Base-by-base conservation (phyloP, 2,113 vertebrate genomes). In the Edolisoma coerulescens region DNA sequence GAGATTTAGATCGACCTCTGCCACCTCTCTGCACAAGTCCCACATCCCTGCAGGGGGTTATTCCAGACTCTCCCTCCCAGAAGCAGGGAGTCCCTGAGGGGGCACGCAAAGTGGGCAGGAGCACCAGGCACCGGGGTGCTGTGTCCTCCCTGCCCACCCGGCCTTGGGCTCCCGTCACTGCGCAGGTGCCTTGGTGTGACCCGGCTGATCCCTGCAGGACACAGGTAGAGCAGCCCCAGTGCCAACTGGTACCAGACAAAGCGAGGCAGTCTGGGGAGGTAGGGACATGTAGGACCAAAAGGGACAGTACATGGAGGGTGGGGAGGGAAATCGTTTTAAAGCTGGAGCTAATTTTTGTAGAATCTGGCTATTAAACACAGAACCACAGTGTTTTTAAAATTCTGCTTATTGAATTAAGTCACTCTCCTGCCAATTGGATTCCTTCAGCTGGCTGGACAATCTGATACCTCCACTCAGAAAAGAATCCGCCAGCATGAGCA, bases 391-490 rank as follows among this genome's bases (percentile, higher is more conserved):
- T 80, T 89, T 93, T 89, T 69, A 42, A 88, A 96, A 86, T 93
- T 92, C 88, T 94, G 79, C 83, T 92, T 81, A 74, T 63, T 89
- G 70, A 94, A 84, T 85, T 61, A 93, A 89, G 71, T 35, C 47
- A 44, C 30, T 56, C 84, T 95, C 69, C 74, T 89, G 89, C 84
- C 86, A 96, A 56, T 13, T 49, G 76, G 75, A 84, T 93, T 93
- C 39, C 94, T 96, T 81, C 93, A 91, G 59, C 65, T 89, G 56
- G 80, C 84, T 84, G 73, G 88, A 96, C 74, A 93, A 84, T 50
- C 68, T 45, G 69, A 91, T 83, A 93, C 73, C 73, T 95, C 86
- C 32, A 89, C 74, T 84, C 47, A 85, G 82, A 83, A 42, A 83
- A 87, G 60, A 80, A 81, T 69, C 84, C 13, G 23, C 77, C 63